Percentiles rank a stretch among this genome's conserved stretches.
Evolutionary conservation across 2,797 vertebrate species (phyloP).

Genomic region (Peromyscus attwateri): DNA sequence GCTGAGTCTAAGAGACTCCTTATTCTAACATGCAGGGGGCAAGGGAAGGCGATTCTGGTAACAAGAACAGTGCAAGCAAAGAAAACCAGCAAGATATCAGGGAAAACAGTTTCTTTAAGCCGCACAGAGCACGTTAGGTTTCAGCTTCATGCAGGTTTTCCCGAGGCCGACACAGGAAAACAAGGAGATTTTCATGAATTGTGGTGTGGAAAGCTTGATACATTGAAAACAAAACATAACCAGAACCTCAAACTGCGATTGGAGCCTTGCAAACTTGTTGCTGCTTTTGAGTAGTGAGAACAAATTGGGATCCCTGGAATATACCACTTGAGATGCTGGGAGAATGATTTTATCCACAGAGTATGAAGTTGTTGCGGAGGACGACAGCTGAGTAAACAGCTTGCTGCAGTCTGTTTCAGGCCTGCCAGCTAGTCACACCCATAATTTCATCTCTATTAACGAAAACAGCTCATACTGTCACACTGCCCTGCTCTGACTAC

Average conservation of each 20-base stretch:
- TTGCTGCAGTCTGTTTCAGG: conserved; percentile 89
- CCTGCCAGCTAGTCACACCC: conserved; percentile 92
- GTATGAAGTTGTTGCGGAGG: conserved; percentile 89
- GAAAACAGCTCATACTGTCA: conserved; percentile 90
- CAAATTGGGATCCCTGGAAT: conserved; percentile 87
- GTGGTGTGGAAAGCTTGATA: conserved; percentile 36
- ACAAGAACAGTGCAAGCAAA: conserved; percentile 12
- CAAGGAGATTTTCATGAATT: conserved; percentile 51
- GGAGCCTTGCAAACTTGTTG: conserved; percentile 63
- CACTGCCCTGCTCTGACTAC: conserved; percentile 85
- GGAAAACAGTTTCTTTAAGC: background rate
- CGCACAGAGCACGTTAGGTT: background rate
- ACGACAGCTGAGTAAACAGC: conserved; percentile 93
- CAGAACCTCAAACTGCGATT: conserved; percentile 55
- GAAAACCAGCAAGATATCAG: background rate
- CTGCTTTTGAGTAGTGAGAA: conserved; percentile 82
- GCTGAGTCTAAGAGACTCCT: background rate
- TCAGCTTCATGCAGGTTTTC: conserved; percentile 24
- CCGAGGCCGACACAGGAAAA: conserved; percentile 15
- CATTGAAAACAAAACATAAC: conserved; percentile 50
- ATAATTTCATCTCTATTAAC: conserved; percentile 92
- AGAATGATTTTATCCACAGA: conserved; percentile 88
- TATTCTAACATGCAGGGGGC: background rate
- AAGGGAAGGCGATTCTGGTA: background rate
- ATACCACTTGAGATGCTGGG: conserved; percentile 87